Percentiles rank a stretch among this genome's conserved stretches.
These are phyloP conservation scores for Dasypolia templi DNA, from an alignment of 2,888 invertebrate species.

Conservation along the genomic window DNA sequence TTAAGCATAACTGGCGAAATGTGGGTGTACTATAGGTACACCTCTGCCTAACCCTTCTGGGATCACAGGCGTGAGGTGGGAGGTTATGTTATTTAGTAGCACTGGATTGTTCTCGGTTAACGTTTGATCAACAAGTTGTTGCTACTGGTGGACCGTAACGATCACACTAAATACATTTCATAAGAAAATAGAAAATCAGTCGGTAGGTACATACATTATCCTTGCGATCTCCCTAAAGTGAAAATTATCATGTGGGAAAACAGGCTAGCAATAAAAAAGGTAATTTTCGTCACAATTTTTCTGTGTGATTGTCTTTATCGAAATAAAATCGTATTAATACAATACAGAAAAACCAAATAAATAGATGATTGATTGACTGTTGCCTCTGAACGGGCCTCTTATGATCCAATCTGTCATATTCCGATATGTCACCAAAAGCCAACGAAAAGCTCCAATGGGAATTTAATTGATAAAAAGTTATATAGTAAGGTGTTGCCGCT, in stretches of 20 bases:
- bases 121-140: conserved; percentile 40
- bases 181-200: background rate
- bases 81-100: too few relatives aligned
- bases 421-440: conserved; percentile 8
- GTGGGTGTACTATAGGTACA: too few relatives aligned
- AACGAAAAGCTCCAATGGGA: conserved; percentile 3
- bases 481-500: background rate
- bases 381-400: conserved; percentile 15
- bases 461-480: conserved; percentile 6
- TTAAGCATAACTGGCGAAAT: too few relatives aligned
- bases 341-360: background rate
- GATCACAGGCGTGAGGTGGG: too few relatives aligned
- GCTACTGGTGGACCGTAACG: conserved; percentile 4
- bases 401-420: conserved; percentile 23
- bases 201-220: background rate
- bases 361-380: conserved; percentile 22
- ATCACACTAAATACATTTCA: conserved; percentile 5
- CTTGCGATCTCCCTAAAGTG: background rate
- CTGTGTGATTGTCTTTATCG: background rate
- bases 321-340: background rate
- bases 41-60: too few relatives aligned
- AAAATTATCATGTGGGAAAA: background rate
- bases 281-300: background rate
- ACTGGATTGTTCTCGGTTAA: background rate
- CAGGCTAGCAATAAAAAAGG: too few relatives aligned